Conservation (phyloP, 1,140 invertebrate species). For the Pristionchus pacificus region DNA sequence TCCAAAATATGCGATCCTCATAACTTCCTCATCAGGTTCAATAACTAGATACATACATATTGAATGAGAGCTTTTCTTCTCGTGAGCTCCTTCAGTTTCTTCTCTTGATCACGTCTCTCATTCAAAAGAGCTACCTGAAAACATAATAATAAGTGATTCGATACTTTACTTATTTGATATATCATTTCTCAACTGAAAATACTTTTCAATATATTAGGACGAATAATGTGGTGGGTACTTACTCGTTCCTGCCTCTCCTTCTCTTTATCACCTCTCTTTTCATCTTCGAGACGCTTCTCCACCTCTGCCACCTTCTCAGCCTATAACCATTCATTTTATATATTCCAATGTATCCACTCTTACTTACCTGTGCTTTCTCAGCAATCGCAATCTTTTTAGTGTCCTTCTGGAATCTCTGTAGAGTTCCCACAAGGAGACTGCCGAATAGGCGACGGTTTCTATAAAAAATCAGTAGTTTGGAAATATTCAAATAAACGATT, state of each 20-base stretch:
- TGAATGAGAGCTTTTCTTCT: conserved; percentile 17
- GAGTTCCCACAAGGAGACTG: conserved; percentile 12
- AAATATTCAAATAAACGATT: not conserved
- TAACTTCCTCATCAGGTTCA: not conserved
- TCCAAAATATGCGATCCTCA: not conserved
- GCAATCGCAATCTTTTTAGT: not conserved
- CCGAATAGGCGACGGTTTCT: conserved; percentile 19
- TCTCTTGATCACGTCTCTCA: conserved; percentile 5
- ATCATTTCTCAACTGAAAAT: not conserved
- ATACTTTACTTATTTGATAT: conserved; percentile 15
- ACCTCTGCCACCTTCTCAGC: conserved; percentile 11
- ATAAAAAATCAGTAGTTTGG: not conserved
- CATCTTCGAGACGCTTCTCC: conserved; percentile 19
- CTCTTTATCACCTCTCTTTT: conserved; percentile 14
- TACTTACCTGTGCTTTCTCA: conserved; percentile 5
- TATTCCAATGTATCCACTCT: not conserved
- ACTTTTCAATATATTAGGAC: not conserved
- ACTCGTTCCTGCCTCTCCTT: conserved; percentile 2
- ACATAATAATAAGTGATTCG: too few relatives aligned
- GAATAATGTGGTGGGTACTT: not conserved
- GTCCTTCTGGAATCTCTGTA: conserved; percentile 19
- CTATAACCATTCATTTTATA: conserved; percentile 1
- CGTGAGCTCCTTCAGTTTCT: conserved; percentile 2
- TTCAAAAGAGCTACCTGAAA: conserved; percentile 10
- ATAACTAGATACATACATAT: conserved; percentile 7